A percentile compares a stretch with the other conserved stretches of the same genome.
Evolutionary conservation across 2,113 vertebrate species (phyloP).

Genomic region (Baryphthengus martii): DNA sequence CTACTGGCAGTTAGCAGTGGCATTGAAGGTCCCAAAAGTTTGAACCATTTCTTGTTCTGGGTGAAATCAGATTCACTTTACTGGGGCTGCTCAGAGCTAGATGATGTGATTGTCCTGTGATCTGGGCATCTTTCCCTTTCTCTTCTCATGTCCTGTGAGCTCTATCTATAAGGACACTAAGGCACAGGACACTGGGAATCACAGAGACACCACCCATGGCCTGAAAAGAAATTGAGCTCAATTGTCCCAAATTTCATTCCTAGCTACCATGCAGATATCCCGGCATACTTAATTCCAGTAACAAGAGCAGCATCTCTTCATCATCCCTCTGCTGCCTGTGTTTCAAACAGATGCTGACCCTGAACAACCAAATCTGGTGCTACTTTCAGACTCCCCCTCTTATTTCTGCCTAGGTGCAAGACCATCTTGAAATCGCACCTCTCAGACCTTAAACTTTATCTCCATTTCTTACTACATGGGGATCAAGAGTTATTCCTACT

Average conservation of each 20-base stretch:
- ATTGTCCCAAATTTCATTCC: not conserved
- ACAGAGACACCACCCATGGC: not conserved
- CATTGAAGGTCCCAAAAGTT: not conserved
- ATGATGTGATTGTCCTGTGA: not conserved
- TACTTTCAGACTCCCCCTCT: not conserved
- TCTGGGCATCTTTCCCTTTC: not conserved
- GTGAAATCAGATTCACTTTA: not conserved
- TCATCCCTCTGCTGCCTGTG: fast-evolving
- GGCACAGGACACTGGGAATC: not conserved
- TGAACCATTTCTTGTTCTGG: not conserved
- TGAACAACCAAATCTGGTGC: not conserved
- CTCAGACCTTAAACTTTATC: not conserved
- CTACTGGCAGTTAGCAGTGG: not conserved
- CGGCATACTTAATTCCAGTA: not conserved
- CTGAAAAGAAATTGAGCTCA: not conserved
- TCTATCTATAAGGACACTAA: not conserved
- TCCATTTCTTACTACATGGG: not conserved
- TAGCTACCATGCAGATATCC: not conserved
- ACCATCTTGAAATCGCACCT: not conserved
- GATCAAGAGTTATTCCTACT: not conserved
- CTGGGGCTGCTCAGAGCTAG: not conserved
- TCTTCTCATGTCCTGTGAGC: not conserved
- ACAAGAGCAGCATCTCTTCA: not conserved
- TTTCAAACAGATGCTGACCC: not conserved
- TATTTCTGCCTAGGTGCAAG: not conserved